Percentiles rank a stretch among this genome's conserved stretches.
Evolutionary conservation across 2,113 vertebrate species (phyloP).

Genomic region (Anarhynchus alexandrinus): DNA sequence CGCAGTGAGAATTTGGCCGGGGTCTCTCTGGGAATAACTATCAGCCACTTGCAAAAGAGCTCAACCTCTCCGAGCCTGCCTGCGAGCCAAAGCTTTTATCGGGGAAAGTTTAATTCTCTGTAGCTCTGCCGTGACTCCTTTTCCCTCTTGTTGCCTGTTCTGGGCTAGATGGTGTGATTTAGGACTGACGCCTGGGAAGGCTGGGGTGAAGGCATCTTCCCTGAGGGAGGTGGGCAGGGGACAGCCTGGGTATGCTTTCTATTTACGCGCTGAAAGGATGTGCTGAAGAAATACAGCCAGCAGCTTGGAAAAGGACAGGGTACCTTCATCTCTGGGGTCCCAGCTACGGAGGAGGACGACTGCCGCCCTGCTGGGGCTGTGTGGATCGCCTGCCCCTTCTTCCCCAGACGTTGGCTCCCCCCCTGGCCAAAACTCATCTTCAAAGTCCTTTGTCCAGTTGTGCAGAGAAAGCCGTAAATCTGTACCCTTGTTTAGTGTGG

Average conservation of each 20-base stretch:
- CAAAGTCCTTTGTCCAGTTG: slow-evolving; percentile 50
- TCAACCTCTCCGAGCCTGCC: neutral
- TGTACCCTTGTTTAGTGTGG: slow-evolving; percentile 76
- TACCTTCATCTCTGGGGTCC: neutral
- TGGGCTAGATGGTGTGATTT: neutral
- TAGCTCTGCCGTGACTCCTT: neutral
- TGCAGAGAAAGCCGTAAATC: slow-evolving; percentile 71
- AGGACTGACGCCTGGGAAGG: neutral
- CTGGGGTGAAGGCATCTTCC: neutral
- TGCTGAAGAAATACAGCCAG: neutral
- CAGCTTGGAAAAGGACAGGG: neutral
- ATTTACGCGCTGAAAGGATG: neutral
- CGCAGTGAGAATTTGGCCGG: neutral
- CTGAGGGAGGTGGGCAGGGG: neutral
- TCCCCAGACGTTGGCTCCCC: neutral
- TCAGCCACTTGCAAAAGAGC: slow-evolving; percentile 9
- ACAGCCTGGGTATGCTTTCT: neutral
- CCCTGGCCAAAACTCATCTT: neutral
- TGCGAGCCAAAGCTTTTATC: slow-evolving; percentile 51
- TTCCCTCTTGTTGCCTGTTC: neutral
- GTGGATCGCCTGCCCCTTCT: neutral
- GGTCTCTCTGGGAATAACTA: slow-evolving; percentile 29
- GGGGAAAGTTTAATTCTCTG: neutral
- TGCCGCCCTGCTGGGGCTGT: accelerated
- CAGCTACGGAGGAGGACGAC: neutral